A percentile compares a stretch with the other conserved stretches of the same genome.
Evolutionary conservation across 2,797 vertebrate species (phyloP).

Genomic region (Clarias fuscus): DNA sequence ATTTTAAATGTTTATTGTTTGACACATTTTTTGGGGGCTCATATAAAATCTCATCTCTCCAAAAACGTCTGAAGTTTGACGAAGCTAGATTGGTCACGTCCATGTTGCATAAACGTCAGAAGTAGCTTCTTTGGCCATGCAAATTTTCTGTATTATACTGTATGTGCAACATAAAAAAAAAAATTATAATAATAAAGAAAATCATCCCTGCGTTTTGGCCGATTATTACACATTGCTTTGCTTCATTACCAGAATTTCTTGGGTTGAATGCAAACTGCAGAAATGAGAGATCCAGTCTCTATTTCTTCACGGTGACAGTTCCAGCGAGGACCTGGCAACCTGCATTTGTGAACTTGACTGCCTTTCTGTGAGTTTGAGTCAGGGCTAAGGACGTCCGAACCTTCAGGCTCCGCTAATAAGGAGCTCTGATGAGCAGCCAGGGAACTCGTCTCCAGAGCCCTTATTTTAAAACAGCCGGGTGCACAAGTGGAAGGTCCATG

Average conservation of each 20-base stretch:
- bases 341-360: conserved; percentile 49
- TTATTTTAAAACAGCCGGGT: conserved; percentile 42
- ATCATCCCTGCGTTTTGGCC: too few relatives aligned
- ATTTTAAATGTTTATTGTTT: too few relatives aligned
- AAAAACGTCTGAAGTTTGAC: too few relatives aligned
- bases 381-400: conserved; percentile 44
- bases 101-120: too few relatives aligned
- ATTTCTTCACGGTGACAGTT: conserved; percentile 1
- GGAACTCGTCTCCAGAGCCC: neutral
- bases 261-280: neutral
- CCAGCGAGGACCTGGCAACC: conserved; percentile 39
- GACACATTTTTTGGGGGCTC: too few relatives aligned
- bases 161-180: too few relatives aligned
- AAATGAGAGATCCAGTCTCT: neutral
- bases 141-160: too few relatives aligned
- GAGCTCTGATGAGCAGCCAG: conserved; percentile 12
- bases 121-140: too few relatives aligned
- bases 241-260: neutral
- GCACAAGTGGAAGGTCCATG: conserved; percentile 17
- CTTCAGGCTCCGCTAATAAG: conserved; percentile 42
- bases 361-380: conserved; percentile 10
- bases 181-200: too few relatives aligned
- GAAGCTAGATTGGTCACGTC: too few relatives aligned
- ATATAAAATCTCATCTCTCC: too few relatives aligned
- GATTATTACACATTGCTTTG: neutral